Evolutionary conservation across 2,888 invertebrate species (phyloP), one percentile per base, ranked within the genome.

Genomic region (Rhamphomyia laevipes): DNA sequence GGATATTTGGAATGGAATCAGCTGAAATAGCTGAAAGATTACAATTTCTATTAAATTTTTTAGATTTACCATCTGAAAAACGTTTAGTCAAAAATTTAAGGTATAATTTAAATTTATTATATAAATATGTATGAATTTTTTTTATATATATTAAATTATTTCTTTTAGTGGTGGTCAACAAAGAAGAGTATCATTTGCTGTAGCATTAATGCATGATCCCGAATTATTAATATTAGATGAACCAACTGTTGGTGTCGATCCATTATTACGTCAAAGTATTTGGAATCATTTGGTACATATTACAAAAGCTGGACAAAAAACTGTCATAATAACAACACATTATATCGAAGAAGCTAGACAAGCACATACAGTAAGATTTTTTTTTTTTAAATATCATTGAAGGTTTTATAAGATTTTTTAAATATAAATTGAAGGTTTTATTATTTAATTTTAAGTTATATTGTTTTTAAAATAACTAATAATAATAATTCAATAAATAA

Each of bases 261-360:
- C 92, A 0, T 74, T 90, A 55, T 77, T 94, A 46, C 75, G 91
- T 17, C 88, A 89, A 73, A 89, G 90, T 68, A 94, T 94, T 67
- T 94, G 94, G 94, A 89, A 88, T 61, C 91, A 94, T 66, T 74
- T 94, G 66, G 86, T 92, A 51, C 82, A 88, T 63, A 87, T 94
- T 64, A 89, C 92, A 58, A 85, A 86, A 72, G 84, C 86, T 54
- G 86, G 88, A 37, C 84, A 87, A 68, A 93, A 90, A 70, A 94
- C 94, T 17, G 93, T 94, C 58, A 91, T 88, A 57, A 86, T 88
- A 53, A 89, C 88, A 57, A 88, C 94, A 64, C 89, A 95, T 80
- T 95, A 95, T 64, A 93, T 94, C 53, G 94, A 95, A 69, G 94
- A 95, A 73, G 93, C 94, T 17, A 73, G 89, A 58, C 90, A 90